phyloP scores from a whole-genome alignment of 2,797 vertebrate species.

The Pantherophis alleghaniensis region DNA sequence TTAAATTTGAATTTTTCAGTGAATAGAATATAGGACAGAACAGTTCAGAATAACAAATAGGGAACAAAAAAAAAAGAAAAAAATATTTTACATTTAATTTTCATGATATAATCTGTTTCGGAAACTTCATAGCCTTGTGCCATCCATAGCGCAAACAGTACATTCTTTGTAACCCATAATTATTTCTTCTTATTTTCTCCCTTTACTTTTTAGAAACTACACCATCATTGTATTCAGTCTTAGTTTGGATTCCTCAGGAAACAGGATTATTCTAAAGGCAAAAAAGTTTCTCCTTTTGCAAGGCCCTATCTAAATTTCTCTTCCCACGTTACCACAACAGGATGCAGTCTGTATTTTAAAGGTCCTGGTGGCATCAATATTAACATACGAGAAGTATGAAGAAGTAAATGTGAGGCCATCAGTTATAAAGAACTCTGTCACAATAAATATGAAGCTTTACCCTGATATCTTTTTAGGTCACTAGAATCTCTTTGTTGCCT shows the following conservation, averaged over 20 bases:
- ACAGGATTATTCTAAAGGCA: not conserved
- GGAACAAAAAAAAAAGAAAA: not conserved
- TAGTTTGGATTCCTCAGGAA: not conserved
- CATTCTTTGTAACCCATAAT: too few species aligned
- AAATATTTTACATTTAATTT: not conserved
- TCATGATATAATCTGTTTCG: not conserved
- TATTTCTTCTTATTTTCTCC: not conserved
- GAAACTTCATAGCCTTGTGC: not conserved
- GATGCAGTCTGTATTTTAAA: not conserved
- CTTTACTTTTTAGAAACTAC: not conserved
- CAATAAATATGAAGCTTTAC: slow-evolving; percentile 39
- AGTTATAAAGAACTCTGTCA: slow-evolving; percentile 38
- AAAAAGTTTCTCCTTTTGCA: not conserved
- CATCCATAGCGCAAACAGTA: too few species aligned
- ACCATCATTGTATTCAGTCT: not conserved
- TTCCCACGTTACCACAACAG: not conserved
- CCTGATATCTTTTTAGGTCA: slow-evolving; percentile 22
- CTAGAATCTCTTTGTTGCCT: slow-evolving; percentile 57
- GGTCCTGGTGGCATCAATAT: not conserved
- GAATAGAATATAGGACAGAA: not conserved
- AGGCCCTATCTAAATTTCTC: not conserved
- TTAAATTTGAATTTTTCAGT: not conserved
- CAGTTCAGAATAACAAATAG: not conserved
- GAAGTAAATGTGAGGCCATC: not conserved
- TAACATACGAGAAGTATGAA: not conserved